A percentile compares a stretch with the other conserved stretches of the same genome.
These are phyloP conservation scores for Monoplex corrugatus DNA, from an alignment of 2,888 invertebrate species.

Conservation along the genomic window DNA sequence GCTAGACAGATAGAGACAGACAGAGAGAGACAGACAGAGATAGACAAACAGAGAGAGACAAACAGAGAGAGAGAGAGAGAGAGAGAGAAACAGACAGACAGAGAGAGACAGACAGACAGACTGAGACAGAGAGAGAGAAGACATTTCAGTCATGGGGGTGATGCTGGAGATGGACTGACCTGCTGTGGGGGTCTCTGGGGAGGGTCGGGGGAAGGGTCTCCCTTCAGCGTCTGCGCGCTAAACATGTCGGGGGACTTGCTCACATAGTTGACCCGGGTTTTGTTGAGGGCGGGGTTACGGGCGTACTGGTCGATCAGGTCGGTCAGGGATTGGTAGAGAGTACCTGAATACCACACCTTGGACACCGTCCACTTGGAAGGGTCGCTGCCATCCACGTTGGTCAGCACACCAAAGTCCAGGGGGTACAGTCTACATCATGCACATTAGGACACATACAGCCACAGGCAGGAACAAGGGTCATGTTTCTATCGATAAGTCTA, in stretches of 20 bases:
- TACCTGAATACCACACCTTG: slow-evolving; percentile 65
- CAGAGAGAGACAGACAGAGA: neutral
- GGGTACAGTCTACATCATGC: slow-evolving; percentile 65
- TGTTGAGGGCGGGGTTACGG: slow-evolving; percentile 34
- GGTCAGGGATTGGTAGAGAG: slow-evolving; percentile 59
- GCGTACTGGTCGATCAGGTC: slow-evolving; percentile 62
- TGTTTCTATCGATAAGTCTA: too few species aligned
- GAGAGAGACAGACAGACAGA: too few species aligned
- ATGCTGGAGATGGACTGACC: neutral
- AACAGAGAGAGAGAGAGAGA: too few species aligned
- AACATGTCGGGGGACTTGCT: slow-evolving; percentile 46
- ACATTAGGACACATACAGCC: too few species aligned
- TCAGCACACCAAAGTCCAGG: slow-evolving; percentile 70
- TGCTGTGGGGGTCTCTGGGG: slow-evolving; percentile 58
- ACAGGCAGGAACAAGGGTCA: too few species aligned
- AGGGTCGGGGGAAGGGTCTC: slow-evolving; percentile 52
- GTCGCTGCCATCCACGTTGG: slow-evolving; percentile 65
- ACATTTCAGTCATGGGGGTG: neutral
- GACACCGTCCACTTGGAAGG: slow-evolving; percentile 61
- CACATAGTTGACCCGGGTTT: slow-evolving; percentile 19
- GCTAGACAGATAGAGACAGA: neutral
- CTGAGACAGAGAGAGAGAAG: neutral
- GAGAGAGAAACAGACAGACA: too few species aligned
- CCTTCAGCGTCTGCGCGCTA: slow-evolving; percentile 59
- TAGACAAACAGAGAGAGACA: too few species aligned